Percentiles rank a stretch among this genome's conserved stretches.
Evolutionary conservation across 2,888 invertebrate species (phyloP).

Genomic region (Orthosia incerta): DNA sequence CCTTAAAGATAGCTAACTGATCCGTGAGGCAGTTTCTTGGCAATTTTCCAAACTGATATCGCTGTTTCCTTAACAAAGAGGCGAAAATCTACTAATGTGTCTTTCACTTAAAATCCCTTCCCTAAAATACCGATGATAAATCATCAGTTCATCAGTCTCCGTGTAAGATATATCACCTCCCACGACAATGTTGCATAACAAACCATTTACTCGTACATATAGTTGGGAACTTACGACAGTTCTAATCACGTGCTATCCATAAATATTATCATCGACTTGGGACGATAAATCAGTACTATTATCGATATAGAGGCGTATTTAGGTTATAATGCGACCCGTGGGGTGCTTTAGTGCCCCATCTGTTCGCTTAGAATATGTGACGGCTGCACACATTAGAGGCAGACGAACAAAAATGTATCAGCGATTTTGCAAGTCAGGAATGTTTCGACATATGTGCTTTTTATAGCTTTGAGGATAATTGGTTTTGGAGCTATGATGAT

Average conservation of each 20-base stretch:
- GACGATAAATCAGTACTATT: slow-evolving; percentile 69
- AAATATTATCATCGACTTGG: slow-evolving; percentile 67
- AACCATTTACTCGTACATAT: slow-evolving; percentile 1
- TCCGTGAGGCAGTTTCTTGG: slow-evolving; percentile 45
- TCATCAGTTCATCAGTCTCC: slow-evolving; percentile 40
- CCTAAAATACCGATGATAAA: slow-evolving; percentile 36
- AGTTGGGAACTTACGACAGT: slow-evolving; percentile 27
- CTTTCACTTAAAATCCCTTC: slow-evolving; percentile 21
- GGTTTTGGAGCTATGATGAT: not conserved
- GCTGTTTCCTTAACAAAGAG: slow-evolving; percentile 29
- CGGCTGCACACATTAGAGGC: slow-evolving; percentile 36
- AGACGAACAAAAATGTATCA: slow-evolving; percentile 17
- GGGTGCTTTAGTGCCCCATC: slow-evolving; percentile 60
- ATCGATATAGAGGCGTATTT: slow-evolving; percentile 65
- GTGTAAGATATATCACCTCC: slow-evolving; percentile 47
- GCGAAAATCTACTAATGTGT: slow-evolving; percentile 34
- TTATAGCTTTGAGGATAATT: not conserved
- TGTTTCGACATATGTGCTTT: slow-evolving; percentile 2
- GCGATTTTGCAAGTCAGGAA: slow-evolving; percentile 17
- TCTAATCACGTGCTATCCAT: slow-evolving; percentile 65
- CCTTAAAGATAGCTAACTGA: slow-evolving; percentile 44
- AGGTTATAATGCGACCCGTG: slow-evolving; percentile 64
- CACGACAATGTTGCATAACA: slow-evolving; percentile 47
- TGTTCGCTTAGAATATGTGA: slow-evolving; percentile 47
- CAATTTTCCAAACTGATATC: slow-evolving; percentile 51